Evolutionary conservation across 1,140 invertebrate genomes (phyloP).

Genomic region (Zaprionus vittiger): DNA sequence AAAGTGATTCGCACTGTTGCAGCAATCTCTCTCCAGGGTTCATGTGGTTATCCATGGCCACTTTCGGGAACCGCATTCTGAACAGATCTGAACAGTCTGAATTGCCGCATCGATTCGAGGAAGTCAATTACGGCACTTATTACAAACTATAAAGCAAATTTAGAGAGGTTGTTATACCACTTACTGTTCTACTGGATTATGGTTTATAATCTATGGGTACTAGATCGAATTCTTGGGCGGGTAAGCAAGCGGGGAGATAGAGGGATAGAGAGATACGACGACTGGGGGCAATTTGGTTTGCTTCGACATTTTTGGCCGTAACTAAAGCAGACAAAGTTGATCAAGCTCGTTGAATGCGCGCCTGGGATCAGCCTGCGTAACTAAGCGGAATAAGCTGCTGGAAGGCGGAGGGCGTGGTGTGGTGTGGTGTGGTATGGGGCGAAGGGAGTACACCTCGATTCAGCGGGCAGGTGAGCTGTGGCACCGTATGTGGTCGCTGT

Average conservation of each 20-base stretch:
- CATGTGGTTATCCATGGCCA: neutral
- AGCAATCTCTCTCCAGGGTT: neutral
- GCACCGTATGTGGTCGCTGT: slow-evolving; percentile 59
- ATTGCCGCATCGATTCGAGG: neutral
- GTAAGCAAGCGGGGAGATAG: neutral
- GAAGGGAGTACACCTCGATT: neutral
- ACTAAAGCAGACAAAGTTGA: slow-evolving; percentile 47
- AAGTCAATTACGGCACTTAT: slow-evolving; percentile 8
- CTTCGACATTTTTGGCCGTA: slow-evolving; percentile 34
- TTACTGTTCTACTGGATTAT: slow-evolving; percentile 10
- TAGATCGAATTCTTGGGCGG: slow-evolving; percentile 5
- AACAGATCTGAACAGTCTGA: neutral
- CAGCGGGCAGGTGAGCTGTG: slow-evolving; percentile 44
- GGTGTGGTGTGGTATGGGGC: neutral
- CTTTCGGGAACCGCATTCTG: neutral
- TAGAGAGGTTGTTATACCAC: slow-evolving; percentile 8
- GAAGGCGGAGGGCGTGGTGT: neutral
- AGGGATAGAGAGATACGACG: neutral
- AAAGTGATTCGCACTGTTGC: neutral
- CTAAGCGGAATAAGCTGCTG: neutral
- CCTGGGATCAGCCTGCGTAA: slow-evolving; percentile 21
- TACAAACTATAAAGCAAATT: slow-evolving; percentile 10
- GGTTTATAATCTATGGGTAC: neutral
- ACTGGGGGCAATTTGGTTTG: neutral
- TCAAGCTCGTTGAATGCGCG: slow-evolving; percentile 19